Evolutionary conservation across 2,888 invertebrate species (phyloP).

Genomic region (Stenchaetothrips biformis): DNA sequence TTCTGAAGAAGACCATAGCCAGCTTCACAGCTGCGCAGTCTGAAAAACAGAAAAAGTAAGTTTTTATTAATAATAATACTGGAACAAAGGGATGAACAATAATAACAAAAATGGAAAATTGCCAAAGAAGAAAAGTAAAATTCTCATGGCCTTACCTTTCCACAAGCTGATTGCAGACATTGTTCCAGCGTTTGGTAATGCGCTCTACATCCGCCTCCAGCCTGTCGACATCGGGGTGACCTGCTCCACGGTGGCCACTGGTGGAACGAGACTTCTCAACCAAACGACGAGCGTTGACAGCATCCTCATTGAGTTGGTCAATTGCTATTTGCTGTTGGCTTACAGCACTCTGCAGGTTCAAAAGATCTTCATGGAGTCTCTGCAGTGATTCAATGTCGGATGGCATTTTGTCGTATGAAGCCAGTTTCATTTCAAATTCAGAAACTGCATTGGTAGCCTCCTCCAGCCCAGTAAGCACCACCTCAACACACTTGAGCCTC

Average conservation of each 20-base stretch:
- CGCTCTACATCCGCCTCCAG: conserved; percentile 88
- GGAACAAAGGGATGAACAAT: neutral
- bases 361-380: conserved; percentile 71
- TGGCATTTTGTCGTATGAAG: conserved; percentile 85
- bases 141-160: conserved; percentile 58
- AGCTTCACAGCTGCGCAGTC: conserved; percentile 83
- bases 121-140: conserved; percentile 33
- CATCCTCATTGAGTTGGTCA: conserved; percentile 88
- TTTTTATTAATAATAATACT: conserved; percentile 3
- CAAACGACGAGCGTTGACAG: conserved; percentile 80
- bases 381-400: conserved; percentile 82
- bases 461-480: conserved; percentile 83
- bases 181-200: conserved; percentile 86
- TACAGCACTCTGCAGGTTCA: conserved; percentile 81
- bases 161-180: conserved; percentile 80
- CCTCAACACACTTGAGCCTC: conserved; percentile 86
- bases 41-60: conserved; percentile 45
- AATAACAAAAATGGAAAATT: neutral
- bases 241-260: conserved; percentile 59
- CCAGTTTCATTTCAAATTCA: conserved; percentile 87
- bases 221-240: conserved; percentile 84
- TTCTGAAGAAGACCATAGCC: conserved; percentile 86
- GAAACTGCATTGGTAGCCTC: conserved; percentile 85
- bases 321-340: conserved; percentile 83
- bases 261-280: conserved; percentile 82